phyloP scores from a whole-genome alignment of 2,888 invertebrate genomes.

The Drosophila recens region DNA sequence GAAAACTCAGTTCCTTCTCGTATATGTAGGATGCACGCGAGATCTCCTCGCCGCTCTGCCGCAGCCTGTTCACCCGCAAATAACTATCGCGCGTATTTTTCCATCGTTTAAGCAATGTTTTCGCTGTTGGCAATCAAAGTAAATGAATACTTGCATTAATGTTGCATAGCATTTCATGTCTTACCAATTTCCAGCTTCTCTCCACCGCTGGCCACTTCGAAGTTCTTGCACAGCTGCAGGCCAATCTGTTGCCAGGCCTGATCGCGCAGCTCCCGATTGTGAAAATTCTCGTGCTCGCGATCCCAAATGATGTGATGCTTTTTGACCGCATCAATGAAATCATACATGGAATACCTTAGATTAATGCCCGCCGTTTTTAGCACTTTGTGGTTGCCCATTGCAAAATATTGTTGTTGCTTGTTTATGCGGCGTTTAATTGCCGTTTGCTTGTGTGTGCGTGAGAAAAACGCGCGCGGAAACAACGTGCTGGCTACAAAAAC shows the following conservation, averaged over 20 bases:
- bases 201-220: slow-evolving; percentile 37
- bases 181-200: slow-evolving; percentile 71
- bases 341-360: slow-evolving; percentile 69
- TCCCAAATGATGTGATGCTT: slow-evolving; percentile 67
- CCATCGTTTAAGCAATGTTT: slow-evolving; percentile 70
- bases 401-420: slow-evolving; percentile 12
- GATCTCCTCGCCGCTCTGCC: slow-evolving; percentile 54
- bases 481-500: slow-evolving; percentile 60
- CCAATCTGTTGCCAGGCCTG: slow-evolving; percentile 71
- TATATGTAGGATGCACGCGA: slow-evolving; percentile 71
- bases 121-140: slow-evolving; percentile 37
- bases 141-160: neutral
- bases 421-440: slow-evolving; percentile 22
- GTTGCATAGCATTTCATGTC: neutral
- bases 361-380: slow-evolving; percentile 65
- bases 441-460: slow-evolving; percentile 11
- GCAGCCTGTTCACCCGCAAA: slow-evolving; percentile 61
- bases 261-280: slow-evolving; percentile 71
- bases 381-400: slow-evolving; percentile 71
- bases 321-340: slow-evolving; percentile 71
- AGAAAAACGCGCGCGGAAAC: slow-evolving; percentile 48
- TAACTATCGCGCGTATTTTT: slow-evolving; percentile 76
- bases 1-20: slow-evolving; percentile 68
- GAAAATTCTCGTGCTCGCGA: slow-evolving; percentile 65
- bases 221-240: slow-evolving; percentile 56